Conservation (phyloP, 1,140 invertebrate species). For the Gryon sp. region DNA sequence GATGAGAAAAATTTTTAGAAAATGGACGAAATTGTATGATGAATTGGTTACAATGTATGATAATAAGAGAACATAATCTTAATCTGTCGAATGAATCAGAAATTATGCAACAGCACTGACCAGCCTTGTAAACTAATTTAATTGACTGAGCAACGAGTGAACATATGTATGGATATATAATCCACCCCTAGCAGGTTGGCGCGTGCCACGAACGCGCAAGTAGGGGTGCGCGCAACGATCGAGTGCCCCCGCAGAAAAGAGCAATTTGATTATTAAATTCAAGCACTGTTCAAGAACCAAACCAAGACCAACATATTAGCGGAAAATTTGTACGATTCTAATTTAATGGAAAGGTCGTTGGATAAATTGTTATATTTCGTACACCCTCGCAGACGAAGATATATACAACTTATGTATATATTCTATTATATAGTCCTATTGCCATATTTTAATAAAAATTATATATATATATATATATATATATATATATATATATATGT, state of each 20-base stretch:
- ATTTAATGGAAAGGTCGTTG: conserved; percentile 22
- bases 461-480: too few relatives aligned
- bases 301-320: conserved; percentile 33
- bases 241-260: conserved; percentile 56
- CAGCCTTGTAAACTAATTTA: conserved; percentile 64
- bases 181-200: conserved; percentile 60
- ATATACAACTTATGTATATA: too few relatives aligned
- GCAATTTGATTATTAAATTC: conserved; percentile 70
- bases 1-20: too few relatives aligned
- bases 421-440: conserved; percentile 12
- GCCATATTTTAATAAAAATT: too few relatives aligned
- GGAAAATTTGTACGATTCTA: conserved; percentile 10
- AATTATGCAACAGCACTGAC: conserved; percentile 53
- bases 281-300: conserved; percentile 36
- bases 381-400: too few relatives aligned
- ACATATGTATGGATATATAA: conserved; percentile 57
- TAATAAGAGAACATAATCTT: conserved; percentile 73
- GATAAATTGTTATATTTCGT: conserved; percentile 21
- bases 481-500: too few relatives aligned
- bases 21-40: too few relatives aligned
- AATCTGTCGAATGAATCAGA: conserved; percentile 46
- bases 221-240: conserved; percentile 37
- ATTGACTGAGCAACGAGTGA: conserved; percentile 60
- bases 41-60: too few relatives aligned
- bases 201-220: conserved; percentile 58